These are phyloP conservation scores for Acholoe squamosa DNA, from an alignment of 2,888 invertebrate species.

Conservation along the genomic window DNA sequence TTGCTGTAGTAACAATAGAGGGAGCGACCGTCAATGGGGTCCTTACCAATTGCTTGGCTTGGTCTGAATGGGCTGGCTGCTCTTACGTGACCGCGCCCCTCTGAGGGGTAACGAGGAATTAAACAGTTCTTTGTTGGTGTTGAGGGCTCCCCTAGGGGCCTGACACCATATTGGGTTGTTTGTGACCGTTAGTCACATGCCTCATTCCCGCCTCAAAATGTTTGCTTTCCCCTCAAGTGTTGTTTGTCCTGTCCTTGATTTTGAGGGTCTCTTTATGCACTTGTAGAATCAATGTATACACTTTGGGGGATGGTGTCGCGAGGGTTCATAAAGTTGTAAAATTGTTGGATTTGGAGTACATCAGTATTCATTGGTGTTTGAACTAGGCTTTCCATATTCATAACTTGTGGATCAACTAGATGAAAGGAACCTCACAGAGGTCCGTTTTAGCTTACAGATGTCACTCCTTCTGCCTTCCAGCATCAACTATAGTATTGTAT, in stretches of 20 bases:
- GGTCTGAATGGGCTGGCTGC: neutral
- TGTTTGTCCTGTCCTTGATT: constrained; percentile 32
- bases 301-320: neutral
- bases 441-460: too few relatives aligned
- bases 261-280: constrained; percentile 17
- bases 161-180: constrained; percentile 49
- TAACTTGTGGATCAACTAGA: too few relatives aligned
- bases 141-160: neutral
- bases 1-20: neutral
- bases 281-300: constrained; percentile 25
- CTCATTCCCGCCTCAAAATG: constrained; percentile 28
- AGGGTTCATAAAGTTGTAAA: neutral
- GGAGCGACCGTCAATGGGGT: neutral
- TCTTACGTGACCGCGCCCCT: neutral
- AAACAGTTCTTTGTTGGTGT: constrained; percentile 32
- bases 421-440: too few relatives aligned
- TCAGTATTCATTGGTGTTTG: neutral
- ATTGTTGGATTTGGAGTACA: neutral
- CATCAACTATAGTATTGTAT: too few relatives aligned
- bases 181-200: constrained; percentile 15
- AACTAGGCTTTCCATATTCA: neutral
- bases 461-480: too few relatives aligned
- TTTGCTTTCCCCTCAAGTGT: constrained; percentile 24
- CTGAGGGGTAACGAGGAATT: constrained; percentile 35
- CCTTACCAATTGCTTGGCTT: neutral